A percentile compares a stretch with the other conserved stretches of the same genome.
Conservation (phyloP, 2,888 invertebrate species). For the Scaptomyza polygonia region DNA sequence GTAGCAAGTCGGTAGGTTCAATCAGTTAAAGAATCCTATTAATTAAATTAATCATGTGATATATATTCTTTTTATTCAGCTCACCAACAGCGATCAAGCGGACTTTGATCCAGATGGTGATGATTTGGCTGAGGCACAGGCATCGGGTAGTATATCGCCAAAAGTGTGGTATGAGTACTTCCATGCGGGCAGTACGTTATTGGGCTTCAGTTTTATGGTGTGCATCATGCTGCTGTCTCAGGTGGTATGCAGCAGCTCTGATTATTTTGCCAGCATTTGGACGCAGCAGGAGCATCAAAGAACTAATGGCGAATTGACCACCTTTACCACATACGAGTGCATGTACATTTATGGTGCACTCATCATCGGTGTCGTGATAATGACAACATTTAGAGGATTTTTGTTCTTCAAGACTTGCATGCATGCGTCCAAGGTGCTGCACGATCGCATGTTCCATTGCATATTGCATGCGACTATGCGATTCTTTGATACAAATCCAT, state of each 20-base stretch:
- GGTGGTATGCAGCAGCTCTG: conserved; percentile 86
- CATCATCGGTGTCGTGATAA: conserved; percentile 82
- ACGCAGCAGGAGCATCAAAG: conserved; percentile 83
- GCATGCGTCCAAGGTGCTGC: conserved; percentile 90
- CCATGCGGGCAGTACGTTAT: conserved; percentile 85
- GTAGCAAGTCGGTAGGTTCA: conserved; percentile 76
- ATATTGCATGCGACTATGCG: conserved; percentile 91
- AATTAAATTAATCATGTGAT: neutral
- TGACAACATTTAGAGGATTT: conserved; percentile 87
- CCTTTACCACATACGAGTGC: conserved; percentile 81
- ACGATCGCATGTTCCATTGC: conserved; percentile 93
- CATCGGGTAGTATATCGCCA: conserved; percentile 83
- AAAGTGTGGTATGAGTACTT: conserved; percentile 85
- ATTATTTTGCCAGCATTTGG: conserved; percentile 88
- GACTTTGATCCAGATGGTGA: conserved; percentile 65
- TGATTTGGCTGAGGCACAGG: conserved; percentile 83
- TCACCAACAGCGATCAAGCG: conserved; percentile 72
- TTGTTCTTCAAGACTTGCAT: conserved; percentile 91
- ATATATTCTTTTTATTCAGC: conserved; percentile 39
- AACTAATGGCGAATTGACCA: conserved; percentile 73
- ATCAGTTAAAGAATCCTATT: neutral
- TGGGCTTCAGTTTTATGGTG: conserved; percentile 84
- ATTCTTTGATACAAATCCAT: conserved; percentile 94
- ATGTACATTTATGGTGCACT: conserved; percentile 83
- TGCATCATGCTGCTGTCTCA: conserved; percentile 86